Evolutionary conservation across 2,888 invertebrate species (phyloP), one percentile per base, ranked within the genome.

Genomic region (Phorcus lineatus): DNA sequence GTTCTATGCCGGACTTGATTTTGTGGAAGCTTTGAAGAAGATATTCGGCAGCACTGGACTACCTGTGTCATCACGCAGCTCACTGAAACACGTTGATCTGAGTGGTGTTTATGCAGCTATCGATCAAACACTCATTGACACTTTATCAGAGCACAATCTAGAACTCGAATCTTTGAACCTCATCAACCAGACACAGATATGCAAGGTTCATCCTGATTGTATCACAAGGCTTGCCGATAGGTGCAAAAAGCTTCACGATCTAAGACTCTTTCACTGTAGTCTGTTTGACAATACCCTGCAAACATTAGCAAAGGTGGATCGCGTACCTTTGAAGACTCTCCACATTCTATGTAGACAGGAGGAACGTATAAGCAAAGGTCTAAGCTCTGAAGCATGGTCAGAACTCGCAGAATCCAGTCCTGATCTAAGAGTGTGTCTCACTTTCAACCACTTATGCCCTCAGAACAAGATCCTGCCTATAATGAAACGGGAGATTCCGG

Each of bases 1-100:
- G 13, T 92, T 93, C 80, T 93, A 92, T 84, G 90, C 90, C 54
- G 92, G 93, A 2, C 82, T 84, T 24, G 93, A 93, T 81, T 92
- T 92, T 81, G 80, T 91, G 9, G 84, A 85, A 16, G 85, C 86
- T 28, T 84, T 93, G 7, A 83, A 77, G n/a, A 79, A 79, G 6
- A 85, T 92, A n/a, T 92, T 92, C 82, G 79, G 83, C 7, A 78
- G 62, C 4, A 70, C 75, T 0, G 81, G 82, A 1, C 66, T 80
- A 40, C 1, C 47, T 47, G 24, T 9, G 11, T 17, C 24, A 16
- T 16, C 24, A 4, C 22, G 28, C 16, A 4, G 24, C 28, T 57
- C 81, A 11, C 57, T 91, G 36, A 82, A 81, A 16, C 81, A 85
- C 9, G 87, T 92, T 1, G 91, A 92, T 81, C 82, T 93, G 16